These are phyloP conservation scores for Poecile atricapillus DNA, from an alignment of 2,113 vertebrate species.

Conservation along the genomic window DNA sequence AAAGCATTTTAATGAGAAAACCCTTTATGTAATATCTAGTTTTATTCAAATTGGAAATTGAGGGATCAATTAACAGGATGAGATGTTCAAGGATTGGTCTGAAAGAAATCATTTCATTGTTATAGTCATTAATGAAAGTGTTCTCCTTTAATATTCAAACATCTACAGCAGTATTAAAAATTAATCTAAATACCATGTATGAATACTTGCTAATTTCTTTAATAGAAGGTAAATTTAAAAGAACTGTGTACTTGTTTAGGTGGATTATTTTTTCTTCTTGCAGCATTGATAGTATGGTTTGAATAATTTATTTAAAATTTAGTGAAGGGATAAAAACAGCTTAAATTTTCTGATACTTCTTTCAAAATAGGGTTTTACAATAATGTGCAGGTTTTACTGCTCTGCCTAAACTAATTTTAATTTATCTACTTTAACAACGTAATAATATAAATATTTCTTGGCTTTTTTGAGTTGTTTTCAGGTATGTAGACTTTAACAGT, in stretches of 20 bases:
- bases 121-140: slow-evolving; percentile 24
- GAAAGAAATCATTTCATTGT: neutral
- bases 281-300: neutral
- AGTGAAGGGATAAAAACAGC: neutral
- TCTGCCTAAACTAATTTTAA: neutral
- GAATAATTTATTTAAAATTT: neutral
- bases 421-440: neutral
- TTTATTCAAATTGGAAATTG: slow-evolving; percentile 24
- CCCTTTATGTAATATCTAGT: slow-evolving; percentile 21
- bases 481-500: neutral
- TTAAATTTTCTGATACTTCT: neutral
- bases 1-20: slow-evolving; percentile 10
- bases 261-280: neutral
- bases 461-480: neutral
- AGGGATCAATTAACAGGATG: neutral
- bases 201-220: neutral
- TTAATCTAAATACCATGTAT: neutral
- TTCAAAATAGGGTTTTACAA: neutral
- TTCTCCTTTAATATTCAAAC: neutral
- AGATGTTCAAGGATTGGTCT: slow-evolving; percentile 32
- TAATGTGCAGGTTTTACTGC: neutral
- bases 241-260: neutral
- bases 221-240: neutral
- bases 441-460: neutral
- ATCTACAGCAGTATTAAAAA: slow-evolving; percentile 1